Percentiles rank a stretch among this genome's conserved stretches.
Conservation (phyloP, 2,888 invertebrate genomes). For the Oxyscelio sp. region DNA sequence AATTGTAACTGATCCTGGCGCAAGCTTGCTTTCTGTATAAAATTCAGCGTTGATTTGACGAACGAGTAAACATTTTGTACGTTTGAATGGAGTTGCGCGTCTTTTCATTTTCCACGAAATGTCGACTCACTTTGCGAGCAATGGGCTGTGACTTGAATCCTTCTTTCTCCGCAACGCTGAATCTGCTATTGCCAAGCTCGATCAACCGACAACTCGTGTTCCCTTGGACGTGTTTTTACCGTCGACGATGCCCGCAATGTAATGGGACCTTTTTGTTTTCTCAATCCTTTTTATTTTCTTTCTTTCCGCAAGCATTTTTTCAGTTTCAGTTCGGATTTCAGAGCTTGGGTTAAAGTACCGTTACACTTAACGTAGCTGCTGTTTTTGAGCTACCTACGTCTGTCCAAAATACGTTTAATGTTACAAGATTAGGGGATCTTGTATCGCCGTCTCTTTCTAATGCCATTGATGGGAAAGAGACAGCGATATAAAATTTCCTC, state of each 20-base stretch:
- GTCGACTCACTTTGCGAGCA: slow-evolving; percentile 78
- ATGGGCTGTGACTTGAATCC: slow-evolving; percentile 80
- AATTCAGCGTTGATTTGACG: slow-evolving; percentile 64
- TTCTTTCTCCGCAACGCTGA: slow-evolving; percentile 73
- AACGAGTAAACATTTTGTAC: slow-evolving; percentile 43
- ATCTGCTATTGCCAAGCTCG: slow-evolving; percentile 55
- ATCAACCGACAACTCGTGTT: slow-evolving; percentile 18
- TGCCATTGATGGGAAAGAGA: too few relatives aligned
- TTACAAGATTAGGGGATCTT: too few relatives aligned
- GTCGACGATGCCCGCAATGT: slow-evolving; percentile 17
- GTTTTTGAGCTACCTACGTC: slow-evolving; percentile 53
- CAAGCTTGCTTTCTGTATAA: slow-evolving; percentile 56
- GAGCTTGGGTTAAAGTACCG: slow-evolving; percentile 53
- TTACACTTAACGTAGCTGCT: slow-evolving; percentile 51
- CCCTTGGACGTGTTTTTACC: not conserved
- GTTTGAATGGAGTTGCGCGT: slow-evolving; percentile 42
- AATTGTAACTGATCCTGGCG: slow-evolving; percentile 64
- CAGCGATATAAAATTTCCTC: too few relatives aligned
- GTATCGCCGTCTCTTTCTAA: too few relatives aligned
- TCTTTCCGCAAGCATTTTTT: not conserved
- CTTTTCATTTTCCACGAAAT: slow-evolving; percentile 57
- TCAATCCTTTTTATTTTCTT: not conserved
- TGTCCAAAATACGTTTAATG: slow-evolving; percentile 58
- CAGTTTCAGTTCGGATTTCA: slow-evolving; percentile 8
- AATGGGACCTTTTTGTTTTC: not conserved